Evolutionary conservation across 2,113 vertebrate genomes (phyloP).

Genomic region (Turdus rufiventris): DNA sequence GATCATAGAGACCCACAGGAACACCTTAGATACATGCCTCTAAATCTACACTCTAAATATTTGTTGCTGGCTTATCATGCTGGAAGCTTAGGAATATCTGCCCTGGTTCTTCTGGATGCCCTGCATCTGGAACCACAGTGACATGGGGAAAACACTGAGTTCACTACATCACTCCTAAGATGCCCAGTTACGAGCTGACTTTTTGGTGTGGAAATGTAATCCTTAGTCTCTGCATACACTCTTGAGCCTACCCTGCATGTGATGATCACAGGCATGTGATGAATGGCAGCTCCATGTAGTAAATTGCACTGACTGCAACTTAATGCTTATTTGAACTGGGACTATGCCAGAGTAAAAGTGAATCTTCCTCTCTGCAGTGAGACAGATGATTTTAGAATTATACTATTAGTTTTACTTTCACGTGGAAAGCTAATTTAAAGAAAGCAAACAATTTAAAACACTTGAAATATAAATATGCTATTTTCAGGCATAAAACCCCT

Average conservation of each 20-base stretch:
- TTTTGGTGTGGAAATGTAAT: neutral
- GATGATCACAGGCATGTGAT: neutral
- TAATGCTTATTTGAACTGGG: neutral
- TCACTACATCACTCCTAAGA: neutral
- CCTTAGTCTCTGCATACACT: neutral
- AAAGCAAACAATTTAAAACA: neutral
- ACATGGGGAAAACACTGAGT: neutral
- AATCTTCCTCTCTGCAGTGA: neutral
- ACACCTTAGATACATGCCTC: rapidly evolving
- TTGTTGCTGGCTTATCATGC: neutral
- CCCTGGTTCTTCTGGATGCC: too few species aligned
- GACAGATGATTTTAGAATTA: neutral
- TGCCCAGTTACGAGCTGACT: neutral
- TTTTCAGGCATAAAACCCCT: neutral
- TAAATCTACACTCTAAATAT: rapidly evolving
- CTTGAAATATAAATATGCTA: neutral
- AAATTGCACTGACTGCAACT: neutral
- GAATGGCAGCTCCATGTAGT: neutral
- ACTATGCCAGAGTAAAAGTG: neutral
- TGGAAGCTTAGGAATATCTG: neutral
- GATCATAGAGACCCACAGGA: neutral
- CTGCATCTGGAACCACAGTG: rapidly evolving
- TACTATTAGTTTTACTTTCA: neutral
- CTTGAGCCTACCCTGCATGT: rapidly evolving
- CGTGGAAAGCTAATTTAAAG: neutral